phyloP scores from a whole-genome alignment of 2,113 vertebrate genomes.

The Nestor notabilis region DNA sequence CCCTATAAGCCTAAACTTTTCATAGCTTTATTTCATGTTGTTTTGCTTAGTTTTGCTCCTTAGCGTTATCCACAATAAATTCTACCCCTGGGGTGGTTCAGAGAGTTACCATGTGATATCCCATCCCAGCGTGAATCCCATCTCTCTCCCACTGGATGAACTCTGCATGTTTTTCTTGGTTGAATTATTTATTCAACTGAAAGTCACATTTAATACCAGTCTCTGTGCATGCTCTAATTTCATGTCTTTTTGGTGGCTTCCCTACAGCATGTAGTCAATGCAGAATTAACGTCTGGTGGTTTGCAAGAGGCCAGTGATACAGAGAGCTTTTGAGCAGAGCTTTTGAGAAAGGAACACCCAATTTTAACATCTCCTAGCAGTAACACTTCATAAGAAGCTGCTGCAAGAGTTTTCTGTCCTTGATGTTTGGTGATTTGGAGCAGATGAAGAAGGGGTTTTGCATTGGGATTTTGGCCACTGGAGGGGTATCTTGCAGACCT shows the following conservation, averaged over 20 bases:
- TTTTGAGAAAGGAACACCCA: background rate
- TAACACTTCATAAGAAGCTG: background rate
- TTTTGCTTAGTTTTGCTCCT: background rate
- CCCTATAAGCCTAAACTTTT: background rate
- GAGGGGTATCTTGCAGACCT: background rate
- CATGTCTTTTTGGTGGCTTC: background rate
- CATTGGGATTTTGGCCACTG: fast-evolving
- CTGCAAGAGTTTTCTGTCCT: background rate
- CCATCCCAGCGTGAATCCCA: background rate
- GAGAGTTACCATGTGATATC: background rate
- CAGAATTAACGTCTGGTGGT: background rate
- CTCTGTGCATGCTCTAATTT: background rate
- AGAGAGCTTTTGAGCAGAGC: background rate
- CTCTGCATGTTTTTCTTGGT: background rate
- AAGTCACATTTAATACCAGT: background rate
- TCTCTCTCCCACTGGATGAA: background rate
- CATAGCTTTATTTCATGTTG: background rate
- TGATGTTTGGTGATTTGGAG: background rate
- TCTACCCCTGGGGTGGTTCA: background rate
- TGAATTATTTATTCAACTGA: background rate
- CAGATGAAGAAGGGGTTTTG: background rate
- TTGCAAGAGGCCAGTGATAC: background rate
- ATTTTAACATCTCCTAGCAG: background rate
- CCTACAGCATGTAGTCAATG: background rate
- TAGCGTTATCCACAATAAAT: background rate